Evolutionary conservation across 1,140 invertebrate genomes (phyloP).

Genomic region (Drosophila jambulina): DNA sequence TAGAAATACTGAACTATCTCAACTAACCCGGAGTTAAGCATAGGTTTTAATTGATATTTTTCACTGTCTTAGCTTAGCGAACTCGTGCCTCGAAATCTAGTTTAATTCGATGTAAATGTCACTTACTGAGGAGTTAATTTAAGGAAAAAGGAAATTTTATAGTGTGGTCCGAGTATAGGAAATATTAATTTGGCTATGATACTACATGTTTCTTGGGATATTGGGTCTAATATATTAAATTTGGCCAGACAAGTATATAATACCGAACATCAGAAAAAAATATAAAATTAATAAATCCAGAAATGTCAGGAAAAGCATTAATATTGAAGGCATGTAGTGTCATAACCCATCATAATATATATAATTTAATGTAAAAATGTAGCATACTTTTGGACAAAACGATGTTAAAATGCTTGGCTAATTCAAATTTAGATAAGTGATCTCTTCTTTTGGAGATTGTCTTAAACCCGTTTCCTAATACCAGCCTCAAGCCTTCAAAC

Average conservation of each 20-base stretch:
- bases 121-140: not conserved
- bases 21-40: conserved; percentile 10
- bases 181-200: not conserved
- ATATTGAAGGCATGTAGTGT: not conserved
- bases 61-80: conserved; percentile 46
- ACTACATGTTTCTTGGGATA: not conserved
- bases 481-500: not conserved
- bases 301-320: not conserved
- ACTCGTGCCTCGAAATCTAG: conserved; percentile 69
- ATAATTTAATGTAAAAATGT: not conserved
- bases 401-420: not conserved
- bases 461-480: not conserved
- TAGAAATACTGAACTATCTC: conserved; percentile 20
- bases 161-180: conserved; percentile 9
- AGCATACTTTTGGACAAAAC: not conserved
- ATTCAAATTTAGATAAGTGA: not conserved
- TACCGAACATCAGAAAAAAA: not conserved
- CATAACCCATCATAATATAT: not conserved
- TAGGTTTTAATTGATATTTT: conserved; percentile 46
- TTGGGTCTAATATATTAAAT: not conserved
- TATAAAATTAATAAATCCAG: not conserved
- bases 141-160: too few relatives aligned
- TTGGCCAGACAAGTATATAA: not conserved
- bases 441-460: too few relatives aligned
- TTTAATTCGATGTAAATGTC: conserved; percentile 24